Conservation (phyloP, 2,113 vertebrate species). For the Gobius niger region DNA sequence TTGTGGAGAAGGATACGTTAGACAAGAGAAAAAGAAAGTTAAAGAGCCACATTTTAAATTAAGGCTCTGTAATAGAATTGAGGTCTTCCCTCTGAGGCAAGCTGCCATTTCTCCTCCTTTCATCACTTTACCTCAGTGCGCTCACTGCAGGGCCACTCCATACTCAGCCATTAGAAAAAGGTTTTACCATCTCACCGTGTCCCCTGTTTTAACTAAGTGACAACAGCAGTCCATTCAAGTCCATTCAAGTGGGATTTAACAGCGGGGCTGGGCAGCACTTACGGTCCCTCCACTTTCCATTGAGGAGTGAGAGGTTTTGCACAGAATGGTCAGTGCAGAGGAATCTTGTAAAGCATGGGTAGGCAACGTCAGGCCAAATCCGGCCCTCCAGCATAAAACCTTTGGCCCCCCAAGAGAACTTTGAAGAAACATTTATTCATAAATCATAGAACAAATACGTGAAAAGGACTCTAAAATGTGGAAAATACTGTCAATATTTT, state of each 20-base stretch:
- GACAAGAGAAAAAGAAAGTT: constrained; percentile 30
- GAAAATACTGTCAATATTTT: too few relatives aligned
- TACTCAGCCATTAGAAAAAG: constrained; percentile 37
- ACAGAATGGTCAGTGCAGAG: neutral
- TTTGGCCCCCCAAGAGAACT: too few relatives aligned
- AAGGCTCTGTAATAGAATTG: constrained; percentile 53
- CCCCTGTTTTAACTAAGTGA: constrained; percentile 9
- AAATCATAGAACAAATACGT: too few relatives aligned
- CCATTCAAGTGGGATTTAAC: constrained; percentile 1
- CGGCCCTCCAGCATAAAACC: too few relatives aligned
- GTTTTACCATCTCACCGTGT: constrained; percentile 4
- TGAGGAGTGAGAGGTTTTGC: neutral
- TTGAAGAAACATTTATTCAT: too few relatives aligned
- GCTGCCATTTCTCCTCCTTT: constrained; percentile 54
- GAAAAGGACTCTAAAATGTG: too few relatives aligned
- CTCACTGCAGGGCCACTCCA: constrained; percentile 40
- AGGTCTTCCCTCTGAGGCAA: constrained; percentile 53
- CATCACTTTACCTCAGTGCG: constrained; percentile 43
- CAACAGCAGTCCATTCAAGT: neutral
- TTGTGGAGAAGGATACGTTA: constrained; percentile 13
- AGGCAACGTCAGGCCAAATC: neutral
- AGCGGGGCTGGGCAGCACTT: neutral
- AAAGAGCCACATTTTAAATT: constrained; percentile 53
- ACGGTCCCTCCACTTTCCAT: neutral
- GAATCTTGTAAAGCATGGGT: neutral